Evolutionary conservation across 2,797 vertebrate genomes (phyloP).

Genomic region (Falco columbarius): DNA sequence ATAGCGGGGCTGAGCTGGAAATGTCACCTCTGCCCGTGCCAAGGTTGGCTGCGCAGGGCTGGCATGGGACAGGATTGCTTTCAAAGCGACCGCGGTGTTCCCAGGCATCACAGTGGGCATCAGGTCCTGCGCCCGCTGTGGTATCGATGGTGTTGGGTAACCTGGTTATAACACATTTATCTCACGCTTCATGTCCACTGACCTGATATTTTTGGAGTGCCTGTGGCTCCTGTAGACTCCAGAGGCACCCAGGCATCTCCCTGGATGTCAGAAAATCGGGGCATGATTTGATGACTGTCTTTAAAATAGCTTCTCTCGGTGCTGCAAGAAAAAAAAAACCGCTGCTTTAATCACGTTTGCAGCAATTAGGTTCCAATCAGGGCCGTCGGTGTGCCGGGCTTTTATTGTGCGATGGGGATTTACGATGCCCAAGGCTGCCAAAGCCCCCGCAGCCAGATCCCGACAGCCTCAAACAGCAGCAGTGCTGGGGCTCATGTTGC

Average conservation of each 20-base stretch:
- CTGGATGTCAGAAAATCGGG: background rate
- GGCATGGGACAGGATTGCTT: background rate
- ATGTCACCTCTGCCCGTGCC: background rate
- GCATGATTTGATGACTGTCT: background rate
- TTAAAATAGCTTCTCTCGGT: background rate
- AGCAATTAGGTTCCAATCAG: background rate
- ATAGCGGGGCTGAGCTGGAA: background rate
- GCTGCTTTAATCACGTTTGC: background rate
- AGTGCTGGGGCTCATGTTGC: background rate
- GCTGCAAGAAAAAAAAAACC: background rate
- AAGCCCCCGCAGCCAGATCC: background rate
- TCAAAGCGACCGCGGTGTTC: background rate
- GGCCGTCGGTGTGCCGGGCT: background rate
- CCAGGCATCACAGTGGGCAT: background rate
- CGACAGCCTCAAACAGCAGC: background rate
- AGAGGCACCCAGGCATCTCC: background rate
- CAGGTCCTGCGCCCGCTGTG: background rate
- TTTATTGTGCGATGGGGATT: background rate
- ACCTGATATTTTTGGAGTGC: background rate
- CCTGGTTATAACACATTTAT: background rate
- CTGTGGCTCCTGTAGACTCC: accelerated
- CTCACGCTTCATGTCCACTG: background rate
- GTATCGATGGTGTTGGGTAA: background rate
- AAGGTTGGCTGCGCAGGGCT: background rate
- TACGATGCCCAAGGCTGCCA: background rate